Percentiles rank a stretch among this genome's conserved stretches.
These are phyloP conservation scores for Endotricha flammealis DNA, from an alignment of 2,888 invertebrate species.

Conservation along the genomic window DNA sequence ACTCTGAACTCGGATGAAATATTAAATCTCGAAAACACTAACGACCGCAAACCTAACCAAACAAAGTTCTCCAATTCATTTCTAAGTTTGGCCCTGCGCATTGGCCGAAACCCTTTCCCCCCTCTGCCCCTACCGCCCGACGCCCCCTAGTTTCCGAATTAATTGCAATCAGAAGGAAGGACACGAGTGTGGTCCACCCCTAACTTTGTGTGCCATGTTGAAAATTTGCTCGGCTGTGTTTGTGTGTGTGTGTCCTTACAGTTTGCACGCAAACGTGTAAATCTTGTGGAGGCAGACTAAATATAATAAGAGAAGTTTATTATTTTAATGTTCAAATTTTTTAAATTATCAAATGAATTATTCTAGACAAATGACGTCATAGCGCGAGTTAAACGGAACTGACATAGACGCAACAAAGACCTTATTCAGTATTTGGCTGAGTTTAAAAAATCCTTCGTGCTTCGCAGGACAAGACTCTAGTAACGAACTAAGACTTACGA, in stretches of 20 bases:
- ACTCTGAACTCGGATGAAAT: constrained; percentile 11
- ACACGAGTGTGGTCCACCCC: constrained; percentile 75
- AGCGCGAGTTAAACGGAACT: no score
- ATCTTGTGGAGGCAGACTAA: constrained; percentile 17
- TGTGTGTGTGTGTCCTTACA: constrained; percentile 35
- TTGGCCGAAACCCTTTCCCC: constrained; percentile 63
- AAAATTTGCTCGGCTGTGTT: constrained; percentile 49
- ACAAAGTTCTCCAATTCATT: constrained; percentile 54
- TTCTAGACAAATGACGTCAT: no score
- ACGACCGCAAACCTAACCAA: constrained; percentile 47
- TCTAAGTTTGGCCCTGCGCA: constrained; percentile 67
- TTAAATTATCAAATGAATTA: no score
- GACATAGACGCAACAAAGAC: no score
- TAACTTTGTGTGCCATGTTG: constrained; percentile 72
- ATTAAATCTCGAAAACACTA: constrained; percentile 40
- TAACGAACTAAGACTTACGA: no score
- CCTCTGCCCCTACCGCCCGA: constrained; percentile 29
- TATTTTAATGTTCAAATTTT: no score
- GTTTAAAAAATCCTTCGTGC: no score
- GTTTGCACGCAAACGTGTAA: constrained; percentile 11
- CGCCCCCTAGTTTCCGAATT: constrained; percentile 61
- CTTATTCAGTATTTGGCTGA: no score
- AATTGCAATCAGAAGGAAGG: constrained; percentile 79
- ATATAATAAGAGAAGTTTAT: no score
- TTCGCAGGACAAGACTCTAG: no score